Evolutionary conservation across 2,113 vertebrate genomes (phyloP).

Genomic region (Colius striatus): DNA sequence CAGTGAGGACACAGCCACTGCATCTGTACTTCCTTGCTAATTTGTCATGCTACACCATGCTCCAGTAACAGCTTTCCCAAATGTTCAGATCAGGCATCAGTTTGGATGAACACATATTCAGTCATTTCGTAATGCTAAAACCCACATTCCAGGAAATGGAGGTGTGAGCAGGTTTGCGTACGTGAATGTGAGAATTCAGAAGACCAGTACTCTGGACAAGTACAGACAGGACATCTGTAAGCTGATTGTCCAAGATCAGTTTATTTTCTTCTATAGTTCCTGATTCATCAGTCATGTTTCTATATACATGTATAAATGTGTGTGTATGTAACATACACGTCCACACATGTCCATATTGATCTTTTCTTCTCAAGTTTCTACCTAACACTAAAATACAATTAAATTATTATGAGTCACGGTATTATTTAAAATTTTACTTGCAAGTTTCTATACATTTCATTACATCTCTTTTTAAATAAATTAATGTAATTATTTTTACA

Average conservation of each 20-base stretch:
- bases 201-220: neutral
- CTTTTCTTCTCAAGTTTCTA: neutral
- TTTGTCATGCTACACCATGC: neutral
- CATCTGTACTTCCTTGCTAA: neutral
- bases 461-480: neutral
- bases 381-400: neutral
- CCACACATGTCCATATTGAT: fast-evolving
- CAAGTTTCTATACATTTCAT: neutral
- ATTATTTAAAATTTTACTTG: neutral
- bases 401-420: neutral
- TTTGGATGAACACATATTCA: neutral
- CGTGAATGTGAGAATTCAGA: neutral
- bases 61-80: neutral
- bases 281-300: neutral
- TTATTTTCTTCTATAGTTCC: neutral
- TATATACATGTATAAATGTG: neutral
- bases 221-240: neutral
- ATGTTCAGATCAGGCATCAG: neutral
- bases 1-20: neutral
- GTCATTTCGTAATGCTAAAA: neutral
- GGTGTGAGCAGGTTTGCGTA: neutral
- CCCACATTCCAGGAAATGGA: neutral
- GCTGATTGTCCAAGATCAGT: neutral
- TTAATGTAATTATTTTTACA: neutral
- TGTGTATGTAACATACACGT: neutral